phyloP scores from a whole-genome alignment of 2,113 vertebrate genomes.

The Chelonoidis abingdonii region DNA sequence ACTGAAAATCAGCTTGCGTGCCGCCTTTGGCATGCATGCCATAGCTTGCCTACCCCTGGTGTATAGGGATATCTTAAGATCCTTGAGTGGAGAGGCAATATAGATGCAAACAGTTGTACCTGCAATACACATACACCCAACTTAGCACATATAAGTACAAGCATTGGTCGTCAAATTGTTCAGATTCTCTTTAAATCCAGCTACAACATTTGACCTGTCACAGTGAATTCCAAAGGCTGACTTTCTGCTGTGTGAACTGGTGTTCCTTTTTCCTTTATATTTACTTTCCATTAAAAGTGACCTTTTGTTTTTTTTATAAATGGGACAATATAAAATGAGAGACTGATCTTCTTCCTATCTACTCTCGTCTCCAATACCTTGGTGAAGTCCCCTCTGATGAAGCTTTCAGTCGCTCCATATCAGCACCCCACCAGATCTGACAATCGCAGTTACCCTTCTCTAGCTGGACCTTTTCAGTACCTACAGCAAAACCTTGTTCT shows the following conservation, averaged over 20 bases:
- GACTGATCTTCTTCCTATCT: not conserved
- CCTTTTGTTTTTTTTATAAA: not conserved
- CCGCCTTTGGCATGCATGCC: too few species aligned
- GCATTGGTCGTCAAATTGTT: rapidly evolving
- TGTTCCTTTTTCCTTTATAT: not conserved
- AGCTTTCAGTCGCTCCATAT: not conserved
- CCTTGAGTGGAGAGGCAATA: not conserved
- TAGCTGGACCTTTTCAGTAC: not conserved
- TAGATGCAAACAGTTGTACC: not conserved
- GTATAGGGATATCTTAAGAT: too few species aligned
- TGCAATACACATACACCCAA: rapidly evolving
- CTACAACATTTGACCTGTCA: not conserved
- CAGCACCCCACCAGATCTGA: not conserved
- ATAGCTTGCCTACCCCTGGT: too few species aligned
- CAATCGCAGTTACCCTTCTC: not conserved
- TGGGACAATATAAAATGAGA: not conserved
- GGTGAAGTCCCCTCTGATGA: not conserved
- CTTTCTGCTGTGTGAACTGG: not conserved
- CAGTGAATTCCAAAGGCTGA: not conserved
- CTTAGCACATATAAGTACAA: not conserved
- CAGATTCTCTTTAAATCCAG: rapidly evolving
- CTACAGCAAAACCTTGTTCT: not conserved
- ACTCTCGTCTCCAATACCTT: not conserved
- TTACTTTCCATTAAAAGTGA: not conserved
- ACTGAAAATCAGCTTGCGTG: too few species aligned